Conservation (phyloP, 2,797 vertebrate species). For the Apodemus agrarius region DNA sequence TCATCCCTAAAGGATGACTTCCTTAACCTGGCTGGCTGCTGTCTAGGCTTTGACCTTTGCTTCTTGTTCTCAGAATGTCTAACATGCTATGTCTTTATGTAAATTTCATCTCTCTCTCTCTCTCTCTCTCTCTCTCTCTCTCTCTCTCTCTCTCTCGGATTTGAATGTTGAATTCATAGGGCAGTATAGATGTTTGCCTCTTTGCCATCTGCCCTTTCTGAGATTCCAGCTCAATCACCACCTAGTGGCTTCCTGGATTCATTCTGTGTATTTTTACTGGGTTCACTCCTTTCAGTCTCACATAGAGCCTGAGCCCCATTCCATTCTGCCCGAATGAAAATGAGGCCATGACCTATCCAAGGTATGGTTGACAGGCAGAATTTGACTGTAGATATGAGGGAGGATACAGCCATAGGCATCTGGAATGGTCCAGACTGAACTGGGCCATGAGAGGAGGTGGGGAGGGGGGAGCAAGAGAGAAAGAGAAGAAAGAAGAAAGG, state of each 20-base stretch:
- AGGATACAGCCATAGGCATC: background rate
- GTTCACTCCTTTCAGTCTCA: background rate
- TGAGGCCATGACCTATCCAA: too few species aligned
- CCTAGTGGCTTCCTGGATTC: background rate
- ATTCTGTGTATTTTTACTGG: background rate
- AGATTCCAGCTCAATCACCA: background rate
- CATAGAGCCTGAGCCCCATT: background rate
- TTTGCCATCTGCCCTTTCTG: background rate
- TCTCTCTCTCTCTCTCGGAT: too few species aligned
- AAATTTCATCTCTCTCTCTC: background rate
- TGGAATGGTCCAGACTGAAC: background rate
- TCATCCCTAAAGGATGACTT: background rate
- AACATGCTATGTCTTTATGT: background rate
- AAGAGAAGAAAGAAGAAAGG: background rate
- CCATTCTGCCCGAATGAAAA: background rate
- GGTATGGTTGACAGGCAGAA: too few species aligned
- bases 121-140: too few species aligned
- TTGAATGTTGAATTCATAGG: background rate
- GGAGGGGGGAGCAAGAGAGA: background rate
- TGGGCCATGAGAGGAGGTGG: background rate
- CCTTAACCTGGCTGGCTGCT: background rate
- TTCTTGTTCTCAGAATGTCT: background rate
- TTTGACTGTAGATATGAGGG: too few species aligned
- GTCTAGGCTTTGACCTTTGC: background rate
- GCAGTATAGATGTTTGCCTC: background rate